Base-by-base conservation (phyloP, 2,113 vertebrate genomes). In the Emberiza fucata region DNA sequence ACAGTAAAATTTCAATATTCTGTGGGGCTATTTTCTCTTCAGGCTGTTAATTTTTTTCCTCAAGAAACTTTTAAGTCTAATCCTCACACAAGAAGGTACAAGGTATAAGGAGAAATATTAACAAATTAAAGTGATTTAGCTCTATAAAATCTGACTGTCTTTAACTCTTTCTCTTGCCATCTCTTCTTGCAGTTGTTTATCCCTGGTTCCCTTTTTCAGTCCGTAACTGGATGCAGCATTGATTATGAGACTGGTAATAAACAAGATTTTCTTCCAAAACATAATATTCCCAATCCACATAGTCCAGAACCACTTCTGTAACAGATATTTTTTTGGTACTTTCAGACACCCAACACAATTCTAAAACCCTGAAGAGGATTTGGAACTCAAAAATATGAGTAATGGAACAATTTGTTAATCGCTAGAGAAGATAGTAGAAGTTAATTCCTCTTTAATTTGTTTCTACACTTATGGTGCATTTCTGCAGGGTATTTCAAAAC, bases 1-100 rank as follows among this genome's bases (percentile, higher is more conserved):
- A 81, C 5, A 80, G 93, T 40, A 73, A 88, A 94, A 96, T 85
- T 92, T 95, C 87, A 91, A 83, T 90, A 93, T 82, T 91, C 87
- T 73, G 75, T 65, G 63, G 45, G 81, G 75, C 66, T 92, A 61
- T 95, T 85, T 92, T 92, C 53, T 91, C 45, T 81, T 91, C 29
- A 76, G 60, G 57, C 42, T 94, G 73, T 29, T 79, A n/a, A 47
- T 56, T 60, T 73, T 73, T 79, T 69, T 72, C 25, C 37, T 13
- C 33, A 68, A 60, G 19, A 93, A 93, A 68, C 19, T 78, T 88
- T 3, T 45, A 77, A 70, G 12, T 54, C 61, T 90, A 82, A 92
- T 72, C 21, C 12, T 70, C 47, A 73, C 24, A 44, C 5, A 61
- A 57, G 39, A 88, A 72, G 16, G 16, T 60, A 72, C 0, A 4